Base-by-base conservation (phyloP, 2,888 invertebrate genomes). In the Ferdinandea cuprea region DNA sequence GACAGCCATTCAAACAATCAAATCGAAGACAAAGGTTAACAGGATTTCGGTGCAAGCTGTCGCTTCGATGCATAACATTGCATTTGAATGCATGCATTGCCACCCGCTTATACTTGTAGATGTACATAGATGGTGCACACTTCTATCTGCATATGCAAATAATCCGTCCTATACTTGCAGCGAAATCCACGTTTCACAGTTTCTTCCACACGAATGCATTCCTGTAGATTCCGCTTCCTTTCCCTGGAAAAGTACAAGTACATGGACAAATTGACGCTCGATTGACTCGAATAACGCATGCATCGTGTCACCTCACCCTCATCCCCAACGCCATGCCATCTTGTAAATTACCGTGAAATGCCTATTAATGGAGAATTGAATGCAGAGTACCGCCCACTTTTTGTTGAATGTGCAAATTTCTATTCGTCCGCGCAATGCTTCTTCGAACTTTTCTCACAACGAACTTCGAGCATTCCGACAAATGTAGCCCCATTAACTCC, bases 221-320 rank as follows among this genome's bases (percentile, higher is more conserved):
- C 46, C 46, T 56, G 21, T 19, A 61, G n/a, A 32, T 54, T 32
- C 21, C 66, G 28, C 32, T n/a, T 3, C 46, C 61, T 30, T 54
- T 40, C 35, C 37, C 68, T 35, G 35, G 1, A 35, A 11, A 35
- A 4, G n/a, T 35, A n/a, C 35, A 35, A 35, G n/a, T 9, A 4
- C 11, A 5, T 37, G 54, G 42, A 3, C 44, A 63, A 63, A 32
- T 69, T 32, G 46, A n/a, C 59, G 54, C 76, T 68, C 76, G 37
- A 76, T 76, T 68, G 59, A 68, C 28, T 77, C 42, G 52, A 44
- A 76, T 52, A 54, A 61, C 58, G 66, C 59, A 42, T 59, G 13
- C 52, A 56, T 63, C 30, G 54, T 58, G 25, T 44, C 58, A 50
- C n/a, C n/a, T n/a, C n/a, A n/a, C n/a, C n/a, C n/a, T n/a, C n/a